Evolutionary conservation across 1,140 invertebrate species (phyloP), one percentile per base, ranked within the genome.

Genomic region (Papilio xuthus): DNA sequence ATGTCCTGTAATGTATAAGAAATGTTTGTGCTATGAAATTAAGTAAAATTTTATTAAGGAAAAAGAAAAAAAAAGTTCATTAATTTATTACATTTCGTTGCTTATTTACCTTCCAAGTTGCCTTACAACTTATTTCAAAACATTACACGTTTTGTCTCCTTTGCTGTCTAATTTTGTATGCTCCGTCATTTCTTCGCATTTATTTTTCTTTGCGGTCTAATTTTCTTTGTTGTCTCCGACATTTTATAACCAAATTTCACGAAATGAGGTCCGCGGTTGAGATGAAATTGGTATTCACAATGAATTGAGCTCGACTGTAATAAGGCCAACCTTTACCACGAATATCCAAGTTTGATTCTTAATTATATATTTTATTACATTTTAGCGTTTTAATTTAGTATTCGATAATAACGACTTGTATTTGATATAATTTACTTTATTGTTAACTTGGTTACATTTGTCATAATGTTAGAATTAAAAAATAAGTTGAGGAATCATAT

Each of bases 121-220:
- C 26, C 26, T 28, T 23, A 23, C 12, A 28, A 67, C 71, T 73
- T 73, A 73, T 73, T 73, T 73, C 71, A 73, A 73, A 73, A 73
- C 71, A 73, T 47, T 26, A 47, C 63, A 32, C 71, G 67, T 41
- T 80, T 73, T 74, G 60, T 67, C 81, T 82, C 79, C 70, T 81
- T 82, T 85, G 79, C 80, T 81, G 84, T 92, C 88, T 91, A 92
- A 93, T 92, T 93, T 90, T 88, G 90, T 92, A 92, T 90, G 90
- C 89, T 90, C 83, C 85, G 86, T 89, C 87, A 87, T 92, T 90
- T 90, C 83, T 81, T 83, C 89, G 88, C 89, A 89, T 93, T 91
- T 92, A 91, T 93, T 93, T 92, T 92, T 92, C 90, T 93, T 90
- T 88, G 86, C 89, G 87, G 89, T 92, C 88, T 93, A 92, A 92